phyloP scores from a whole-genome alignment of 2,888 invertebrate genomes.

The Mechanitis mazaeus region DNA sequence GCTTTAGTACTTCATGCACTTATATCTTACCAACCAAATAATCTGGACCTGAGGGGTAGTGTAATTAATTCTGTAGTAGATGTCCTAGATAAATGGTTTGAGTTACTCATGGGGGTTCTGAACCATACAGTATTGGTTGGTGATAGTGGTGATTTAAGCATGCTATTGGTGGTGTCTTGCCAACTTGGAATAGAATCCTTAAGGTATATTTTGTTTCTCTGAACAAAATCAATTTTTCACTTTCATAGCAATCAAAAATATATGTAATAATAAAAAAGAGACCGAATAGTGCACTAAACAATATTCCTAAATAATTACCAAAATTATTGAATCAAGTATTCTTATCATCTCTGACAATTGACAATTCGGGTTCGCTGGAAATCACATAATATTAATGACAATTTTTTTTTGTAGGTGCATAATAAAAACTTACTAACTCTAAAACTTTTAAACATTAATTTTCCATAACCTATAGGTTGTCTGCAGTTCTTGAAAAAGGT shows the following conservation, averaged over 20 bases:
- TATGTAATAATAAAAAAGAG: no score
- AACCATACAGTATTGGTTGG: slow-evolving; percentile 54
- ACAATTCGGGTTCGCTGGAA: no score
- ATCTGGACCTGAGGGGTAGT: slow-evolving; percentile 40
- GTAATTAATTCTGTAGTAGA: slow-evolving; percentile 46
- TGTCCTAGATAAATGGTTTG: slow-evolving; percentile 55
- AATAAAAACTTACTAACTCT: not conserved
- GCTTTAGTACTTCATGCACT: slow-evolving; percentile 59
- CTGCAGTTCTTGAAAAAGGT: slow-evolving; percentile 41
- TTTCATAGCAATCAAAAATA: no score
- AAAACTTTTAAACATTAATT: slow-evolving; percentile 1
- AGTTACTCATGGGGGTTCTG: slow-evolving; percentile 45
- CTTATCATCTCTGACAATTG: no score
- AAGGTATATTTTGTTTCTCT: slow-evolving; percentile 39
- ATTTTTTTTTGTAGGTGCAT: no score
- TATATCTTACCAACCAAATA: slow-evolving; percentile 57
- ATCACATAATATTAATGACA: no score
- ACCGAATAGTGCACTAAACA: no score
- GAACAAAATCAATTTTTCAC: not conserved
- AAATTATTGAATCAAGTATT: no score
- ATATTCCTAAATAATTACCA: no score
- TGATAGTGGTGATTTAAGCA: slow-evolving; percentile 42
- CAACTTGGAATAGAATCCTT: slow-evolving; percentile 53
- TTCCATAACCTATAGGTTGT: slow-evolving; percentile 36
- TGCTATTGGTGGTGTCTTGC: slow-evolving; percentile 53